A percentile compares a stretch with the other conserved stretches of the same genome.
These are phyloP conservation scores for Malurus leucopterus DNA, from an alignment of 2,797 vertebrate species.

Conservation along the genomic window DNA sequence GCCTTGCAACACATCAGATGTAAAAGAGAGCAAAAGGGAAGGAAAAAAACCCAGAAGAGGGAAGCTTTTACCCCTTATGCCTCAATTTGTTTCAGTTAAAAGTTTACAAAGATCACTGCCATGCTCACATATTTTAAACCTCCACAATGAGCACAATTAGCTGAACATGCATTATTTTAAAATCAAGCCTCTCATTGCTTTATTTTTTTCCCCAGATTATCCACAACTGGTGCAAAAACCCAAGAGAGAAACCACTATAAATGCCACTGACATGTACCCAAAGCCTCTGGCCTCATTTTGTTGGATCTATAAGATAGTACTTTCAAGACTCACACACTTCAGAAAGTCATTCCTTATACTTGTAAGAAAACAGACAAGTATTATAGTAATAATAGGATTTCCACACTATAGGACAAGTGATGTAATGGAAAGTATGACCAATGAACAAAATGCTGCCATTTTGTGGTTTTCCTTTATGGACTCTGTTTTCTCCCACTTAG, in stretches of 20 bases:
- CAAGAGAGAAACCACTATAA: not conserved
- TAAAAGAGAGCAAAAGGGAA: not conserved
- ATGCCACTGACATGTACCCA: not conserved
- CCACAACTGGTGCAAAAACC: not conserved
- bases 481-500: not conserved
- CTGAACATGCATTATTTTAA: not conserved
- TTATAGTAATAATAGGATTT: not conserved
- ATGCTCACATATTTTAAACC: not conserved
- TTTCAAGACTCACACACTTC: not conserved
- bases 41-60: rapidly evolving
- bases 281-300: not conserved
- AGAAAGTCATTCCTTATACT: not conserved
- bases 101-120: not conserved
- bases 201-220: not conserved
- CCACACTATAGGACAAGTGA: not conserved
- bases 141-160: not conserved
- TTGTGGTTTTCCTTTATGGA: not conserved
- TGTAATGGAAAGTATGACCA: not conserved
- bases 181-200: not conserved
- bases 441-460: not conserved
- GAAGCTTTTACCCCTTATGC: not conserved
- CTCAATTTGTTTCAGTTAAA: not conserved
- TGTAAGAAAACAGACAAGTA: rapidly evolving
- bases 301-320: not conserved
- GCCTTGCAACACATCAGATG: not conserved